Evolutionary conservation across 1,140 invertebrate genomes (phyloP), one percentile per base, ranked within the genome.

Genomic region (Eupeodes corollae): DNA sequence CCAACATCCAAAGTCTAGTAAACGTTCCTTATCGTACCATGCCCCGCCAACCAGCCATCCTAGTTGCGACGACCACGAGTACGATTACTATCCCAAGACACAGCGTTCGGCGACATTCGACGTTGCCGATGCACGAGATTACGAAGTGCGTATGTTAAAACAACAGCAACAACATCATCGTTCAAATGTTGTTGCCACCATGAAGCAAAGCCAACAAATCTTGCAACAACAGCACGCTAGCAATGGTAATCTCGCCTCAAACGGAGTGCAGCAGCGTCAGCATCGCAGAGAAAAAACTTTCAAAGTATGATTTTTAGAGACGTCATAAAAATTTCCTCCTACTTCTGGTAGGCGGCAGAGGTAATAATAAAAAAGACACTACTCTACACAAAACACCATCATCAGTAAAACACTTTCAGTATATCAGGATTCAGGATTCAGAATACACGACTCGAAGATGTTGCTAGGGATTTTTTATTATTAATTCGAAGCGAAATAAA

Each of bases 251-350:
- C 59, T 8, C 52, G 48, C 8, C 61, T 47, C 47, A 53, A 64
- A 46, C 14, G 37, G 46, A 37, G 35, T 39, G 42, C 48, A 62
- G 42, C 48, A 62, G 32, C 63, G 59, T 40, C 63, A 61, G 35
- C 63, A 67, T 44, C 61, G 63, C 37, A 63, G 63, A 16, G 63
- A 67, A 51, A 67, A 67, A 60, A 67, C 63, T 19, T 67, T 67
- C 41, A 67, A 67, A 61, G 63, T 67, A 67, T 67, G 63, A 67
- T 67, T 67, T 67, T 67, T 67, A 67, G 63, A 67, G 63, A 67
- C 63, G 63, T 67, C 63, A 67, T 67, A 67, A 67, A 63, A 67
- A 64, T 67, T 63, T 61, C 59, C 62, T 52, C 60, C 56, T 40
- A 40, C 50, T 44, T 33, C 41, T n/a, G n/a, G 35, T n/a, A 38